These are phyloP conservation scores for Erebia aethiops DNA, from an alignment of 2,888 invertebrate genomes.

Conservation along the genomic window DNA sequence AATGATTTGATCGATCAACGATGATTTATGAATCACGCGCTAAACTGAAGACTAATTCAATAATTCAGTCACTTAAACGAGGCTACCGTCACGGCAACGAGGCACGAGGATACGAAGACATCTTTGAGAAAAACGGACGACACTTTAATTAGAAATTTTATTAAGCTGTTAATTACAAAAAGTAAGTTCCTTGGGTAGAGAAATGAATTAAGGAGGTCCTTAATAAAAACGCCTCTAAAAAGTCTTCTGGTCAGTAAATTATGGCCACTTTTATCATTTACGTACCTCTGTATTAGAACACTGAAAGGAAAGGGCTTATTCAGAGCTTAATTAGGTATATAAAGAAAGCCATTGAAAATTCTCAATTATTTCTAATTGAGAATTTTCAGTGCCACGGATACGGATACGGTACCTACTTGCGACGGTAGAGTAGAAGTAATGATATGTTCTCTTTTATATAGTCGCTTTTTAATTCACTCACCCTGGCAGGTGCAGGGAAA, in stretches of 20 bases:
- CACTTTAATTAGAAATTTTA: constrained; percentile 23
- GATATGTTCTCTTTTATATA: not conserved
- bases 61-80: constrained; percentile 13
- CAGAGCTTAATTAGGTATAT: not conserved
- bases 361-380: too few species aligned
- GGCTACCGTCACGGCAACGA: constrained; percentile 7
- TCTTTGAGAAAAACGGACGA: constrained; percentile 5
- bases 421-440: too few species aligned
- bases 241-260: constrained; percentile 10
- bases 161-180: constrained; percentile 24
- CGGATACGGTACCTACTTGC: too few species aligned
- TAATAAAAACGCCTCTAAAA: constrained; percentile 7
- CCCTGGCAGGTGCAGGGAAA: constrained; percentile 1
- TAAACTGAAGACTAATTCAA: not conserved
- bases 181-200: constrained; percentile 15
- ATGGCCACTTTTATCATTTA: constrained; percentile 1
- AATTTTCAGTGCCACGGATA: too few species aligned
- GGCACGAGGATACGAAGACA: constrained; percentile 7
- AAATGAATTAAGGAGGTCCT: constrained; percentile 11
- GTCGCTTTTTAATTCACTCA: not conserved
- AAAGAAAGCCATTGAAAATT: too few species aligned
- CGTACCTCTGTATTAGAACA: not conserved
- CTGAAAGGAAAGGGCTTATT: not conserved
- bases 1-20: not conserved
- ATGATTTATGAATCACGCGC: not conserved